Evolutionary conservation across 1,140 invertebrate species (phyloP).

Genomic region (Oryctes rhinoceros): DNA sequence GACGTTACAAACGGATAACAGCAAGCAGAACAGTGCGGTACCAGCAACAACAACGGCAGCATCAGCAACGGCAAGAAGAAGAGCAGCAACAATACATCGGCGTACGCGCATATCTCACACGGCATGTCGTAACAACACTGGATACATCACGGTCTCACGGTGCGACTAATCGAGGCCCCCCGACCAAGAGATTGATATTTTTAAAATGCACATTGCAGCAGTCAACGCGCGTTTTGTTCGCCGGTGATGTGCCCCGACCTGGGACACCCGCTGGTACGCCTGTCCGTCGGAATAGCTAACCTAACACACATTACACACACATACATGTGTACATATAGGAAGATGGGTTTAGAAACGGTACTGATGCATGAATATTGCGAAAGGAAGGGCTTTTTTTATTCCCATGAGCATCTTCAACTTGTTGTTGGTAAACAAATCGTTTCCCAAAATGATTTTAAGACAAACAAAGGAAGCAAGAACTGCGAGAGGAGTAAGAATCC

Average conservation of each 20-base stretch:
- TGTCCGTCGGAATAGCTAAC: conserved; percentile 46
- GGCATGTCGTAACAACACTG: conserved; percentile 49
- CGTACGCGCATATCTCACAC: conserved; percentile 47
- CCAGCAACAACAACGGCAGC: background rate
- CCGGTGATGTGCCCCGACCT: conserved; percentile 52
- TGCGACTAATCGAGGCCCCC: conserved; percentile 51
- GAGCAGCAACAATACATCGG: conserved; percentile 42
- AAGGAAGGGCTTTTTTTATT: too few species aligned
- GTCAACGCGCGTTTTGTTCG: conserved; percentile 45
- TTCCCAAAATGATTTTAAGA: too few species aligned
- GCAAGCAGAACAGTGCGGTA: conserved; percentile 36
- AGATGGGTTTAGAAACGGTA: too few species aligned
- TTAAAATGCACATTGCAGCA: conserved; percentile 43
- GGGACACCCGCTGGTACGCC: conserved; percentile 49
- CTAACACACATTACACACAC: conserved; percentile 27
- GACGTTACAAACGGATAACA: conserved; percentile 35
- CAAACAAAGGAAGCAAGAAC: too few species aligned
- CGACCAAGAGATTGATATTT: conserved; percentile 55
- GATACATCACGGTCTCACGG: conserved; percentile 51
- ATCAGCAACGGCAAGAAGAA: conserved; percentile 36
- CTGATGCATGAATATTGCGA: too few species aligned
- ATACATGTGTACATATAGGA: conserved; percentile 14
- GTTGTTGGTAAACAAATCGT: too few species aligned
- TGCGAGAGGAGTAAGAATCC: too few species aligned
- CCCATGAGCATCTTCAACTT: too few species aligned